Base-by-base conservation (phyloP, 2,888 invertebrate species). In the Panopea generosa region DNA sequence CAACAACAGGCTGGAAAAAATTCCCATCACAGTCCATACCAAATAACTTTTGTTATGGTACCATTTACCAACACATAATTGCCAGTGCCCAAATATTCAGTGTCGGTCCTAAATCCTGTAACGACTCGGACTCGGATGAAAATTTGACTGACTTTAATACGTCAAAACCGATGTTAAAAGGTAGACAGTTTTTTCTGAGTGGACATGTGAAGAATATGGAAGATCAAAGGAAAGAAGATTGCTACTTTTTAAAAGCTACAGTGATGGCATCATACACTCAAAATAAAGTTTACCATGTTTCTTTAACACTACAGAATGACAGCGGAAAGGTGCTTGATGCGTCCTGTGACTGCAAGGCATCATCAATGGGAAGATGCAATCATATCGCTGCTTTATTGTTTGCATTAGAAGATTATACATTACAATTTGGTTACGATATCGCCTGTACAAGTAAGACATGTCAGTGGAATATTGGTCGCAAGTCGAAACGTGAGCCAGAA, bases 311-410 rank as follows among this genome's bases (percentile, higher is more conserved):
- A n/a, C n/a, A 22, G 4, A 24, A 1, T 2, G 60, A 50, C 18
- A 55, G 50, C n/a, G 63, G 52, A 0, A 65, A 59, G 20, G 59
- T 63, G 1, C 0, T 63, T 9, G 71, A 63, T 47, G 63, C 63
- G 3, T 22, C 63, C 0, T 71, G 71, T 52, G 71, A 71, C 27
- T 71, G 71, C 43, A 71, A 63, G 24, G 71, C 71, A 9, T 57
- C 63, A 18, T 38, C 63, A 1, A 63, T 71, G 63, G 63, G 71
- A n/a, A 63, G 57, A 43, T 71, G 71, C 49, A 63, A 56, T 50
- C 71, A 71, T 40, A 52, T 71, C 20, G 59, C 71, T 16, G 57
- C 63, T 16, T 40, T 71, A n/a, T 33, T 69, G 18, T 68, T 18
- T 43, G 52, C 33, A 7, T 11, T 33, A 7, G 33, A 11, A 33